Evolutionary conservation across 2,888 invertebrate genomes (phyloP).

Genomic region (Polia nebulosa): DNA sequence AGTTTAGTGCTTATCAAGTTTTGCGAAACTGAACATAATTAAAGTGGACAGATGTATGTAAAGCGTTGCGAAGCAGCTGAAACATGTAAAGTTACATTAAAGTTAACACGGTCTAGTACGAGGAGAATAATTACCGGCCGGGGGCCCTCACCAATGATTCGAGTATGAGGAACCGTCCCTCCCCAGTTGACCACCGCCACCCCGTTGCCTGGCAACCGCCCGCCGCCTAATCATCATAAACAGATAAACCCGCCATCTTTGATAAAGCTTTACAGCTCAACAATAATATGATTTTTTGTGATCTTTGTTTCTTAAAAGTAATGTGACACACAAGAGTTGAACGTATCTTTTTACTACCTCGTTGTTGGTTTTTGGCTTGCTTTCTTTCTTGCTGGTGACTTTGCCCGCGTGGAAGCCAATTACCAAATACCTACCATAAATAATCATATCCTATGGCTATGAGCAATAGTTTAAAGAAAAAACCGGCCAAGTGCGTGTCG

Average conservation of each 20-base stretch:
- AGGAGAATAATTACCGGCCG: slow-evolving; percentile 88
- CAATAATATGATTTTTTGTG: slow-evolving; percentile 46
- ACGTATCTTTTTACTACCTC: background rate
- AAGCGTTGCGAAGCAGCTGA: slow-evolving; percentile 65
- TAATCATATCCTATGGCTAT: background rate
- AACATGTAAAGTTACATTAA: slow-evolving; percentile 83
- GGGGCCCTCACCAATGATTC: slow-evolving; percentile 78
- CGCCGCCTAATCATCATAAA: slow-evolving; percentile 90
- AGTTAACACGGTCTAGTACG: slow-evolving; percentile 83
- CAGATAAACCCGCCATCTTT: slow-evolving; percentile 85
- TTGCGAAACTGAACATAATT: slow-evolving; percentile 64
- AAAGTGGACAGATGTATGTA: slow-evolving; percentile 64
- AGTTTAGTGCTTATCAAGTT: slow-evolving; percentile 59
- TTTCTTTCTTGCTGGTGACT: background rate
- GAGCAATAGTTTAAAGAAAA: too few species aligned
- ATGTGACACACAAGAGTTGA: background rate
- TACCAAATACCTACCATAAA: too few species aligned
- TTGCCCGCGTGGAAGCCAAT: background rate
- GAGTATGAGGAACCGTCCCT: slow-evolving; percentile 87
- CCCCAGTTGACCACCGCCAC: slow-evolving; percentile 85
- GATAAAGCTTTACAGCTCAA: slow-evolving; percentile 73
- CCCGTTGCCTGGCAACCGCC: slow-evolving; percentile 88
- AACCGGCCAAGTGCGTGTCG: too few species aligned
- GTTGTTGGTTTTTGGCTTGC: too few species aligned
- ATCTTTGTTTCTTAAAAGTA: background rate